phyloP scores from a whole-genome alignment of 2,888 invertebrate genomes.

The Corythucha ciliata region DNA sequence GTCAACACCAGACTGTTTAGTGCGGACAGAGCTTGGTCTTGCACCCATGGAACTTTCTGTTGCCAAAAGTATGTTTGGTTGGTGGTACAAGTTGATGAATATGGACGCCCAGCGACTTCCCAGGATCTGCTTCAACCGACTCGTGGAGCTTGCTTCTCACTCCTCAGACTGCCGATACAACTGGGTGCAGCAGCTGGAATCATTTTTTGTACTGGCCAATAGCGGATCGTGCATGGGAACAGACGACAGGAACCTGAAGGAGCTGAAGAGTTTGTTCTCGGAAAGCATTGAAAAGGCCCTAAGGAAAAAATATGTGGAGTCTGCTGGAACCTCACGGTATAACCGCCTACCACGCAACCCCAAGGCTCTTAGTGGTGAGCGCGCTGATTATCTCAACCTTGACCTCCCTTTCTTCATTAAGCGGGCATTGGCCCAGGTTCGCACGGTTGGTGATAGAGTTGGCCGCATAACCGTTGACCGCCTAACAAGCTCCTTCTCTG shows the following conservation, averaged over 20 bases:
- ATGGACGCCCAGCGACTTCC: not conserved
- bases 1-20: not conserved
- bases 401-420: not conserved
- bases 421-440: not conserved
- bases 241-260: no score
- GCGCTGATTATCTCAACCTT: not conserved
- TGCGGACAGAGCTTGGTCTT: not conserved
- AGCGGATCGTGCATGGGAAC: not conserved
- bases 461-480: conserved; percentile 1
- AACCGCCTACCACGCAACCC: not conserved
- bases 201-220: not conserved
- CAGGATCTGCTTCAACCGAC: conserved; percentile 1
- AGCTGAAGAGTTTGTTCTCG: not conserved
- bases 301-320: not conserved
- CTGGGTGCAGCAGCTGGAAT: not conserved
- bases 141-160: not conserved
- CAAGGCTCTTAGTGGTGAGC: not conserved
- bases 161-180: not conserved
- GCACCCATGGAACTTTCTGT: not conserved
- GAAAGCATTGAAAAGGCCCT: not conserved
- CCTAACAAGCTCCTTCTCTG: not conserved
- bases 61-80: conserved; percentile 5
- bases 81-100: not conserved
- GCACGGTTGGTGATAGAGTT: not conserved
- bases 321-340: not conserved